Conservation (phyloP, 2,888 invertebrate genomes). For the Furcula furcula region DNA sequence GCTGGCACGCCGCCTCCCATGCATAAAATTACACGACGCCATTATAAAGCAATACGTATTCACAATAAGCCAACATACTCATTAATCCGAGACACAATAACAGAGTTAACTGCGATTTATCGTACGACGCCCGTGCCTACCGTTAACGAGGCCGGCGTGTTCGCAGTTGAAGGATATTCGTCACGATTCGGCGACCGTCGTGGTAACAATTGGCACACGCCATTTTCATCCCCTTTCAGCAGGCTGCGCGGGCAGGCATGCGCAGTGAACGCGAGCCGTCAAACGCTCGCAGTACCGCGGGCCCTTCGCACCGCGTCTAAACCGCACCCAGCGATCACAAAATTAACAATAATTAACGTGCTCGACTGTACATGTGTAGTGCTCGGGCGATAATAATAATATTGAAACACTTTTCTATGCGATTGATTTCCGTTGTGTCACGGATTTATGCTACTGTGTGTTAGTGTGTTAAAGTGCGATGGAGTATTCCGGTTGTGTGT, state of each 20-base stretch:
- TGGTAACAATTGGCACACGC: slow-evolving; percentile 48
- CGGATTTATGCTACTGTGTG: slow-evolving; percentile 42
- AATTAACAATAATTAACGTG: slow-evolving; percentile 29
- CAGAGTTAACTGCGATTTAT: slow-evolving; percentile 75
- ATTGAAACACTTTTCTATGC: slow-evolving; percentile 22
- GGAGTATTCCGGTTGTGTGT: slow-evolving; percentile 47
- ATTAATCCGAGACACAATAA: slow-evolving; percentile 65
- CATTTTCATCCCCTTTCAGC: slow-evolving; percentile 51
- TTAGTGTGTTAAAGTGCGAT: slow-evolving; percentile 43
- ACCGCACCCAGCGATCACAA: slow-evolving; percentile 50
- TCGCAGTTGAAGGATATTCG: slow-evolving; percentile 56
- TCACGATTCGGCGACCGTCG: slow-evolving; percentile 48
- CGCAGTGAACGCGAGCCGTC: slow-evolving; percentile 56
- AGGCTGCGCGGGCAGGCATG: slow-evolving; percentile 71
- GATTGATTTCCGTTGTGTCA: slow-evolving; percentile 33
- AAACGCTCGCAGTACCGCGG: slow-evolving; percentile 63
- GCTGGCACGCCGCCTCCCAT: slow-evolving; percentile 13
- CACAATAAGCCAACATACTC: slow-evolving; percentile 47
- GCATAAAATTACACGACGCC: slow-evolving; percentile 25
- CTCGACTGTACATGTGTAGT: slow-evolving; percentile 9
- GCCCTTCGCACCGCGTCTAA: slow-evolving; percentile 56
- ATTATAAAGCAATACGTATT: slow-evolving; percentile 39
- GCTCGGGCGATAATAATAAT: slow-evolving; percentile 1
- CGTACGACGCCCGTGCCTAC: slow-evolving; percentile 53
- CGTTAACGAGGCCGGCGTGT: slow-evolving; percentile 63